Evolutionary conservation across 2,113 vertebrate genomes (phyloP), one percentile per base, ranked within the genome.

Genomic region (Machaerirhynchus nigripectus): DNA sequence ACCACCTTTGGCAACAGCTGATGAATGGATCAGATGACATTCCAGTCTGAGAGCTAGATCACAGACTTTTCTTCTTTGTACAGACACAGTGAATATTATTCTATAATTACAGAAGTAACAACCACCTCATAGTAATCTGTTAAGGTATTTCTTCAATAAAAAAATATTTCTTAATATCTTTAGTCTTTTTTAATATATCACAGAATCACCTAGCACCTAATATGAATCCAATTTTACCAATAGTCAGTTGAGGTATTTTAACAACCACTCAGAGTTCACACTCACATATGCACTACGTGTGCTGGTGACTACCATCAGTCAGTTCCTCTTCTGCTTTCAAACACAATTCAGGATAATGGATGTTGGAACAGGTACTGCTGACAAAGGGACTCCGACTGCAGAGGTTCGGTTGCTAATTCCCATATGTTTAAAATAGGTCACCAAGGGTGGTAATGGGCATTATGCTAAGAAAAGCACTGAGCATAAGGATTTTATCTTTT

Each of bases 1-100:
- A 69, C 35, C 55, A 49, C 21, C 71, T 95, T 93, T 89, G 84
- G 78, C 24, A 93, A 77, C 37, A 86, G 44, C 5, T 86, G 19
- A 65, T 68, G 71, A 84, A 91, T 39, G 40, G 64, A 77, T 92
- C 46, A 57, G 75, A 44, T 42, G 20, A 28, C 24, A 47, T 42
- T 50, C 33, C 35, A 30, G 21, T 37, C 53, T 74, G 59, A 64
- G 80, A 42, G 79, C 6, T 14, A 46, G 27, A 56, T 71, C n/a
- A 94, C 15, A 24, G 61, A 33, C 5, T 60, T 86, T 65, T 27
- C 28, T 33, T 53, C 30, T 60, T 70, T 39, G 11, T 23, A 77
- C 16, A 61, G 42, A 89, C 13, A 22, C 7, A 57, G 12, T 26
- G 37, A 69, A 73, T 46, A 79, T 61, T 33, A 56, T 46, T 67